Percentiles rank a stretch among this genome's conserved stretches.
Evolutionary conservation across 2,797 vertebrate species (phyloP).

Genomic region (Chaenodraco wilsoni): DNA sequence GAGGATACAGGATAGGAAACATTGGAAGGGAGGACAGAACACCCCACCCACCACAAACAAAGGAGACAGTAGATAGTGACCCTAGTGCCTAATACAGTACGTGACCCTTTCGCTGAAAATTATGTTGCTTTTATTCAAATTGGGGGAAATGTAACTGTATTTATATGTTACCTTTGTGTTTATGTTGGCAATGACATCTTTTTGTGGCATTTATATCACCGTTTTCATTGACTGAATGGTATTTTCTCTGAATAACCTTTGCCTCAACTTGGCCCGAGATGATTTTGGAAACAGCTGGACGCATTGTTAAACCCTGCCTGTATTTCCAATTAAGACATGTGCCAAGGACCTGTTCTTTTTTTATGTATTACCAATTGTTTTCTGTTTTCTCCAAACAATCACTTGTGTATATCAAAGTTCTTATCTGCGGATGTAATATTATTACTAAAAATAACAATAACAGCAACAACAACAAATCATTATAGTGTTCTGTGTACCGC

Average conservation of each 20-base stretch:
- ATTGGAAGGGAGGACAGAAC: background rate
- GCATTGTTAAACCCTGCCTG: constrained; percentile 33
- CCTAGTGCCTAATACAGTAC: background rate
- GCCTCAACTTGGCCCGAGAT: background rate
- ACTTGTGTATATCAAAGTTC: background rate
- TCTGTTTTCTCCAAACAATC: constrained; percentile 35
- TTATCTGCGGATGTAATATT: constrained; percentile 11
- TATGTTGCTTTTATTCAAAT: background rate
- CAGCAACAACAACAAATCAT: no score
- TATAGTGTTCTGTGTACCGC: no score
- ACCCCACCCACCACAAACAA: constrained; percentile 53
- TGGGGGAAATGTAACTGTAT: background rate
- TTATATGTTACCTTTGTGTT: background rate
- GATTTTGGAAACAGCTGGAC: constrained; percentile 19
- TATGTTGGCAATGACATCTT: background rate
- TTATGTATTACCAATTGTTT: constrained; percentile 28
- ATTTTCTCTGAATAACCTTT: constrained; percentile 30
- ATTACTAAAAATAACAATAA: constrained; percentile 3
- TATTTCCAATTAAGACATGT: constrained; percentile 19
- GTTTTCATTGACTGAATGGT: background rate
- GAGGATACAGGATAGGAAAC: constrained; percentile 53
- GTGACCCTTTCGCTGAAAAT: background rate
- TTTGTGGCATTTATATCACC: no score
- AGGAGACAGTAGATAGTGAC: constrained; percentile 16
- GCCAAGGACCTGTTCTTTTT: background rate